Base-by-base conservation (phyloP, 1,140 invertebrate species). In the Lepidurus arcticus region DNA sequence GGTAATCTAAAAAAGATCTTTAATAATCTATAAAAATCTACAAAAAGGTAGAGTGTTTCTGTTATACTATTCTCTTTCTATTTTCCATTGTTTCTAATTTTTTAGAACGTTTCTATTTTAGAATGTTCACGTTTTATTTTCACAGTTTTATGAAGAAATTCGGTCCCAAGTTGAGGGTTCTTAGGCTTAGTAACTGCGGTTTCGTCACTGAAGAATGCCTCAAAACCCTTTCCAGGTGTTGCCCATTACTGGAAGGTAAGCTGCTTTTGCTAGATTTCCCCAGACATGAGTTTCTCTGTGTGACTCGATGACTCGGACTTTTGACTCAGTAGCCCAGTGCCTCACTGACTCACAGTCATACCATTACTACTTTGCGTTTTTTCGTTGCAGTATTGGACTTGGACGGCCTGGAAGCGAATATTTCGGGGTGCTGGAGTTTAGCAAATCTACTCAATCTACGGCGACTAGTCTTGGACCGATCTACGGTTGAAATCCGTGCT, bases 141-240 rank as follows among this genome's bases (percentile, higher is more conserved):
- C 34, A 53, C 83, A 92, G 91, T 82, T 93, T 94, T 85, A 83
- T 95, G 1, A 84, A 86, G 80, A 84, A 87, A 79, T 90, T 88
- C 83, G 92, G 92, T 24, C 85, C 85, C 77, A 86, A 88, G 75
- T 84, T 94, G 78, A 92, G 89, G 76, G 89, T 91, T 84, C 84
- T 94, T 79, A 86, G 91, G 76, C 84, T 95, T 77, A 91, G 92
- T 82, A 92, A 89, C 79, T 94, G 92, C 82, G 88, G 88, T 82
- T 93, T 93, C 85, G 88, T 94, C 24, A 89, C 92, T 84, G 86
- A 90, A 81, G 81, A 82, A 5, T 88, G 89, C 80, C 85, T 94
- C 79, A 85, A 85, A 82, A 85, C 88, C 74, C 88, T 94, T 76
- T 86, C 90, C 73, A 85, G 86, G 77, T 86, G 85, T 80, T 93